These are phyloP conservation scores for Acanthis flammea DNA, from an alignment of 2,797 vertebrate species.

Conservation along the genomic window DNA sequence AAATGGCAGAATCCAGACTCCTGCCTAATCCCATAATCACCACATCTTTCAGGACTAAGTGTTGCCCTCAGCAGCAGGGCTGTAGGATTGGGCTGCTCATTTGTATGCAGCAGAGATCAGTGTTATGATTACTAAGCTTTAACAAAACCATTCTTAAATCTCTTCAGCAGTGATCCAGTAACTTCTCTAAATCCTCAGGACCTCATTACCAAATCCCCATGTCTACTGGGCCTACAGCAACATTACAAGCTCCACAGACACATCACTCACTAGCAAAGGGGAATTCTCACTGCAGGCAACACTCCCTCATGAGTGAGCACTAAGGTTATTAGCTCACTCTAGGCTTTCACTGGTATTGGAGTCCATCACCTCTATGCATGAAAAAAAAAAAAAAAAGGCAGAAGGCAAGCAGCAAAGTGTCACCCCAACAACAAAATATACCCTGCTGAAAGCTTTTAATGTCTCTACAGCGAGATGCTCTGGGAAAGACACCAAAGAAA, in stretches of 20 bases:
- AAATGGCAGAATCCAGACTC: neutral
- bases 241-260: neutral
- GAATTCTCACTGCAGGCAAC: neutral
- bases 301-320: neutral
- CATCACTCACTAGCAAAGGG: neutral
- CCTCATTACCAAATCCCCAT: neutral
- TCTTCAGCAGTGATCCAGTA: neutral
- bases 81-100: neutral
- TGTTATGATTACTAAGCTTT: neutral
- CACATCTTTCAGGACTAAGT: neutral
- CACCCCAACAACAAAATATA: neutral
- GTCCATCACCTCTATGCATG: neutral
- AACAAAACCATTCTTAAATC: neutral
- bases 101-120: neutral
- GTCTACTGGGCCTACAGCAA: neutral
- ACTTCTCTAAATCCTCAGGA: neutral
- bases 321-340: neutral
- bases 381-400: neutral
- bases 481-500: constrained; percentile 65
- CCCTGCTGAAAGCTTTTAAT: neutral
- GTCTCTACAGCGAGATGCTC: constrained; percentile 69
- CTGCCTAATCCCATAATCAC: neutral
- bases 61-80: neutral
- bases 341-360: neutral
- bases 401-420: neutral